Evolutionary conservation across 2,113 vertebrate species (phyloP).

Genomic region (Pipa parva): DNA sequence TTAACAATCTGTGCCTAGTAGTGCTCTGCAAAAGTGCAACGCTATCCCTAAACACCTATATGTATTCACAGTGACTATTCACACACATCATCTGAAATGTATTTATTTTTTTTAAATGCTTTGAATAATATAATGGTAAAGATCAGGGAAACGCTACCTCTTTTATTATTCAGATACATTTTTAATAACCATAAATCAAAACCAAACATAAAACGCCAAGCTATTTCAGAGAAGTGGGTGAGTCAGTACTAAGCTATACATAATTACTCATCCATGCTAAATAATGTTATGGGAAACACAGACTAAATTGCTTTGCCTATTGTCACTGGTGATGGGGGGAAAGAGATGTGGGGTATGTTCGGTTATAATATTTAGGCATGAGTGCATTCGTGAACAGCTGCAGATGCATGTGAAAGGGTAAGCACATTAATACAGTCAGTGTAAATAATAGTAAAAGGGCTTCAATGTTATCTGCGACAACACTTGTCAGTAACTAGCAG

Average conservation of each 20-base stretch:
- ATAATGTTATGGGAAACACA: slow-evolving; percentile 33
- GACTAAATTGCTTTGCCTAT: slow-evolving; percentile 31
- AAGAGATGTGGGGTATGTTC: slow-evolving; percentile 7
- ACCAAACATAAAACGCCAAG: slow-evolving; percentile 29
- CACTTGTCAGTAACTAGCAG: slow-evolving; percentile 12
- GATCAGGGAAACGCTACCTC: slow-evolving; percentile 25
- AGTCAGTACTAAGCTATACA: slow-evolving; percentile 36
- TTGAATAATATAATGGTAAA: slow-evolving; percentile 24
- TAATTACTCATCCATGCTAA: slow-evolving; percentile 41
- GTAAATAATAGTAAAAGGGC: background rate
- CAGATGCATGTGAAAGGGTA: slow-evolving; percentile 2
- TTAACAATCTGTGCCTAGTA: slow-evolving; percentile 9
- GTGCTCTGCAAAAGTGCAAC: slow-evolving; percentile 6
- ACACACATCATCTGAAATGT: slow-evolving; percentile 4
- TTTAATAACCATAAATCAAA: slow-evolving; percentile 39
- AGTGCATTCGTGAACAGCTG: slow-evolving; percentile 7
- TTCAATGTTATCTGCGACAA: slow-evolving; percentile 10
- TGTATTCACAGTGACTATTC: slow-evolving; percentile 21
- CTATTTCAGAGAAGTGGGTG: slow-evolving; percentile 34
- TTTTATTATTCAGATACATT: slow-evolving; percentile 33
- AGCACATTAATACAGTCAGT: slow-evolving; percentile 18
- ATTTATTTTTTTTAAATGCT: slow-evolving; percentile 19
- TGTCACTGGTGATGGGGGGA: slow-evolving; percentile 18
- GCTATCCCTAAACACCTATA: slow-evolving; percentile 16
- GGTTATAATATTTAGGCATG: slow-evolving; percentile 20